Conservation (phyloP, 2,797 vertebrate species). For the Picus viridis region DNA sequence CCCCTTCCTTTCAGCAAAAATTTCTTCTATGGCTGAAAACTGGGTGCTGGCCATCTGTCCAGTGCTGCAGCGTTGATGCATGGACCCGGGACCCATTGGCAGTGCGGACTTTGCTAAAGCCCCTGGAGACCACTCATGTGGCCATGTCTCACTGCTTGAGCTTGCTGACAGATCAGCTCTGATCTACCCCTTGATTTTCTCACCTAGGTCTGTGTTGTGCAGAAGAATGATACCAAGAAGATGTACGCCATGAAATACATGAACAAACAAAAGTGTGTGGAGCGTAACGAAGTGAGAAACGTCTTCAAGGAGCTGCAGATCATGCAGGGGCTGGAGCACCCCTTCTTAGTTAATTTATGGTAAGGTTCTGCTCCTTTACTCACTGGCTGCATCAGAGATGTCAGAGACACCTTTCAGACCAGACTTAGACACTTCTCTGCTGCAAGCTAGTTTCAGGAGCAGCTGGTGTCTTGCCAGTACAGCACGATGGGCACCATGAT, state of each 20-base stretch:
- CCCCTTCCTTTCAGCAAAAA: neutral
- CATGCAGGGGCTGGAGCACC: constrained; percentile 96
- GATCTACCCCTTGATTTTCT: neutral
- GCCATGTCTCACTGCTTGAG: fast-evolving
- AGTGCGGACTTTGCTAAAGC: neutral
- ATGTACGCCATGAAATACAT: constrained; percentile 99
- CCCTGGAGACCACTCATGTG: fast-evolving
- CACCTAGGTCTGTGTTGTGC: constrained; percentile 94
- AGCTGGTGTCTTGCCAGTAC: neutral
- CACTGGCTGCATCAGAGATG: fast-evolving
- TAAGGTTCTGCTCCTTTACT: constrained; percentile 69
- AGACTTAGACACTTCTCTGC: neutral
- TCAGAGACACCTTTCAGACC: neutral
- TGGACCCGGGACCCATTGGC: neutral
- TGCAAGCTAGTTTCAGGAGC: neutral
- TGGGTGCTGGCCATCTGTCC: neutral
- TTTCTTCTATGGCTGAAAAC: neutral
- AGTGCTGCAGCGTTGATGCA: fast-evolving
- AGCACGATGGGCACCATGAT: fast-evolving
- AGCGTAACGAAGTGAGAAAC: constrained; percentile 95
- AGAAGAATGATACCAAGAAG: constrained; percentile 98
- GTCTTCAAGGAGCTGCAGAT: constrained; percentile 98
- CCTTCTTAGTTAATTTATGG: constrained; percentile 98
- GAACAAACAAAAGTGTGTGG: constrained; percentile 97
- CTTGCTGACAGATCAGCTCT: neutral